These are phyloP conservation scores for Polydrusus pterygomalis DNA, from an alignment of 2,888 invertebrate genomes.

Conservation along the genomic window DNA sequence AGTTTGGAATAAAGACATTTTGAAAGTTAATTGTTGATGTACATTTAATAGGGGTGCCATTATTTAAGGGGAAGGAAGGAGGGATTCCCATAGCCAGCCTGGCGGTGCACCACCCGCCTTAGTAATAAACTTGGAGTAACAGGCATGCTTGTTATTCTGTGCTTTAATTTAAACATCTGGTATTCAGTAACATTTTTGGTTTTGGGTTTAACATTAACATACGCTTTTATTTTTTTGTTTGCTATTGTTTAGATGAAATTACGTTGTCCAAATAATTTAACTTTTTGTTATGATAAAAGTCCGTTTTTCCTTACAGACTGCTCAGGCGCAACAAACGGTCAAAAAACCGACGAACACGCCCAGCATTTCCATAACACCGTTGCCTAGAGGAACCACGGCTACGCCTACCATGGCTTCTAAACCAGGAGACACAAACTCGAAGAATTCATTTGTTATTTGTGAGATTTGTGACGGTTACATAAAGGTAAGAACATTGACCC, in stretches of 20 bases:
- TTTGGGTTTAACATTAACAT: slow-evolving; percentile 16
- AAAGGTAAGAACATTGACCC: slow-evolving; percentile 76
- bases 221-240: background rate
- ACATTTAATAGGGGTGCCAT: too few species aligned
- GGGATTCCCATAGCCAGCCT: too few species aligned
- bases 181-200: background rate
- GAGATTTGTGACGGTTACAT: slow-evolving; percentile 98
- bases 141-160: too few species aligned
- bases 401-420: slow-evolving; percentile 68
- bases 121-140: too few species aligned
- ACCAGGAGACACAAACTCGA: slow-evolving; percentile 76
- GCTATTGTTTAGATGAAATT: too few species aligned
- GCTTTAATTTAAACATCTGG: too few species aligned
- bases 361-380: slow-evolving; percentile 92
- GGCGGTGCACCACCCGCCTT: too few species aligned
- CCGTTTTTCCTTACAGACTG: slow-evolving; percentile 2
- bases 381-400: slow-evolving; percentile 80
- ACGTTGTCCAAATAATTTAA: background rate
- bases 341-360: slow-evolving; percentile 80
- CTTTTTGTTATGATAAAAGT: background rate
- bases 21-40: too few species aligned
- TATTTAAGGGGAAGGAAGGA: too few species aligned
- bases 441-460: slow-evolving; percentile 93
- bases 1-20: too few species aligned
- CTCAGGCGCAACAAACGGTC: slow-evolving; percentile 31